Percentiles rank a stretch among this genome's conserved stretches.
Conservation (phyloP, 2,888 invertebrate genomes). For the Drosophila pseudotalamancana region DNA sequence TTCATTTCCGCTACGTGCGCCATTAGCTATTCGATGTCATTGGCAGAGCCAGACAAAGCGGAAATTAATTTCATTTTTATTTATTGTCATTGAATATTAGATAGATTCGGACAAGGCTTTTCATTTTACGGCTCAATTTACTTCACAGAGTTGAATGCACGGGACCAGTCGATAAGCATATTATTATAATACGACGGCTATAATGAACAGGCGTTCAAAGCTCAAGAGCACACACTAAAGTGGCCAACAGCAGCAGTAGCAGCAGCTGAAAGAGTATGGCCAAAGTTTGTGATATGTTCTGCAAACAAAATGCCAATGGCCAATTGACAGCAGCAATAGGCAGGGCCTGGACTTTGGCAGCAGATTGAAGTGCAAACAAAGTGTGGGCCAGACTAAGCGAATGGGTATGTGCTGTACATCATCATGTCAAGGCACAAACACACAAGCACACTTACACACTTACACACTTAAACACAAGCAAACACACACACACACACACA, state of each 20-base stretch:
- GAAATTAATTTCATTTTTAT: slow-evolving; percentile 74
- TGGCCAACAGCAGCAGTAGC: neutral
- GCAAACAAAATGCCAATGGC: slow-evolving; percentile 76
- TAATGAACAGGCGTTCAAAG: slow-evolving; percentile 65
- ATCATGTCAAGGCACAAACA: slow-evolving; percentile 21
- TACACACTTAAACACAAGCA: too few relatives aligned
- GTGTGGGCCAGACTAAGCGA: slow-evolving; percentile 24
- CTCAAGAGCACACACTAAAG: slow-evolving; percentile 50
- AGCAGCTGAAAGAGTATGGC: slow-evolving; percentile 37
- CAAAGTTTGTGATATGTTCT: slow-evolving; percentile 75
- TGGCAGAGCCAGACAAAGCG: slow-evolving; percentile 49
- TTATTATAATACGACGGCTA: slow-evolving; percentile 66
- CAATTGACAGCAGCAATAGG: slow-evolving; percentile 60
- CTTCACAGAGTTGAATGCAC: slow-evolving; percentile 53
- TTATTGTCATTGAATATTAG: slow-evolving; percentile 63
- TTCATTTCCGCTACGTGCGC: slow-evolving; percentile 61
- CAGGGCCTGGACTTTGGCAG: slow-evolving; percentile 40
- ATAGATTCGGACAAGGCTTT: slow-evolving; percentile 44
- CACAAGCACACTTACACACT: neutral
- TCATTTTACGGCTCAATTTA: slow-evolving; percentile 35
- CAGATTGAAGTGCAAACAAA: slow-evolving; percentile 66
- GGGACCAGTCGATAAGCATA: slow-evolving; percentile 65
- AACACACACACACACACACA: neutral
- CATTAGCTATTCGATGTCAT: slow-evolving; percentile 32
- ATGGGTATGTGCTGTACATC: slow-evolving; percentile 47